Evolutionary conservation across 64 coral and sea anemone species (phyloP).

Genomic region (Porites lutea): DNA sequence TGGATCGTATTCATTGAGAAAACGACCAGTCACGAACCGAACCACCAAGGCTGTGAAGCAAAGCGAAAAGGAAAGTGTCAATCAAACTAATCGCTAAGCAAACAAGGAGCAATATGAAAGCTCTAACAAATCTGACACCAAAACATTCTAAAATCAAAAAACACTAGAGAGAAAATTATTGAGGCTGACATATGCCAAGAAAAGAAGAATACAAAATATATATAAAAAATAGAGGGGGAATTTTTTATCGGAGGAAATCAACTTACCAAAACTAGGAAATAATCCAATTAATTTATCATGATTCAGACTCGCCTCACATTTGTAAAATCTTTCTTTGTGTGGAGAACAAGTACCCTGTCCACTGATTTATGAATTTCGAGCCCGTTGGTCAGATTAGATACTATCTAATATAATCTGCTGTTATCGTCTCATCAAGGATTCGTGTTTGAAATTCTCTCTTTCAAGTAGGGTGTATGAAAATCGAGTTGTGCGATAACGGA

Average conservation of each 20-base stretch:
- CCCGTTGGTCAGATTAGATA: not conserved
- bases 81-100: conserved; percentile 66
- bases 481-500: not conserved
- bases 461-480: not conserved
- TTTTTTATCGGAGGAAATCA: no score
- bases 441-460: not conserved
- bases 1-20: conserved; percentile 90
- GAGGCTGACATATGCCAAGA: not conserved
- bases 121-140: not conserved
- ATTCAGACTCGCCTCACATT: not conserved
- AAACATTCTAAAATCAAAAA: not conserved
- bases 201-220: not conserved
- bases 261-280: conserved; percentile 4
- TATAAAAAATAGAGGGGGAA: no score
- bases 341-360: no score
- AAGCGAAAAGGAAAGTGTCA: conserved; percentile 71
- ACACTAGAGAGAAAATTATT: not conserved
- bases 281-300: not conserved
- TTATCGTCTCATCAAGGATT: not conserved
- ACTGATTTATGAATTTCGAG: no score
- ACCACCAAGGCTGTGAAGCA: conserved; percentile 82
- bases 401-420: not conserved
- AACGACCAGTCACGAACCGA: conserved; percentile 89
- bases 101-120: conserved; percentile 48
- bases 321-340: no score